phyloP scores from a whole-genome alignment of 1,140 invertebrate species.

The Drosophila sproati region DNA sequence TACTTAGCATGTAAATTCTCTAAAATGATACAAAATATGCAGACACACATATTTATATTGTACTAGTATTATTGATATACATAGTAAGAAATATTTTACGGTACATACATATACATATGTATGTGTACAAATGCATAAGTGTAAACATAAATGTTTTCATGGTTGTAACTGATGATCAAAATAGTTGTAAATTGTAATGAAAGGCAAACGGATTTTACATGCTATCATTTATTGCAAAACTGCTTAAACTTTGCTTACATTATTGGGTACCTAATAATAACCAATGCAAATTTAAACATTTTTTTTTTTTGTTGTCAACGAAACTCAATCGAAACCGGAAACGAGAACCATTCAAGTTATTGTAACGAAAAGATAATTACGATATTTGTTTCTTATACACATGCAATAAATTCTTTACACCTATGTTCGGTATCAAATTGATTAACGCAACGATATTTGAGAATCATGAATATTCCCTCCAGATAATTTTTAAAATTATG shows the following conservation, averaged over 20 bases:
- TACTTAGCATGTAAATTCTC: constrained; percentile 70
- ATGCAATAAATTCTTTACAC: constrained; percentile 42
- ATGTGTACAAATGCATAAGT: constrained; percentile 71
- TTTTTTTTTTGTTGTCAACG: constrained; percentile 49
- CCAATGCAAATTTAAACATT: constrained; percentile 31
- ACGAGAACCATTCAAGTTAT: not conserved
- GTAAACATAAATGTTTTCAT: constrained; percentile 67
- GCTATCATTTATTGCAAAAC: constrained; percentile 58
- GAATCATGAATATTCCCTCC: constrained; percentile 84
- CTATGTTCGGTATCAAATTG: constrained; percentile 54
- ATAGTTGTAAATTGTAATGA: constrained; percentile 67
- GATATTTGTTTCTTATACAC: constrained; percentile 57
- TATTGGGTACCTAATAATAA: constrained; percentile 53
- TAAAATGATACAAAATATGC: constrained; percentile 41
- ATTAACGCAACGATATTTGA: constrained; percentile 69
- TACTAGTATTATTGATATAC: constrained; percentile 61
- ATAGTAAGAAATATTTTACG: constrained; percentile 64
- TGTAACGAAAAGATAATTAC: constrained; percentile 25
- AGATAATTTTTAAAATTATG: constrained; percentile 84
- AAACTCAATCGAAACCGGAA: constrained; percentile 12
- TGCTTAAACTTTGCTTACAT: constrained; percentile 56
- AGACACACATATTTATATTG: constrained; percentile 61
- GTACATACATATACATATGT: constrained; percentile 57
- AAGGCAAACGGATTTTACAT: constrained; percentile 49
- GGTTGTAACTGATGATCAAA: constrained; percentile 83